Evolutionary conservation across 2,797 vertebrate genomes (phyloP).

Genomic region (Platalea minor): DNA sequence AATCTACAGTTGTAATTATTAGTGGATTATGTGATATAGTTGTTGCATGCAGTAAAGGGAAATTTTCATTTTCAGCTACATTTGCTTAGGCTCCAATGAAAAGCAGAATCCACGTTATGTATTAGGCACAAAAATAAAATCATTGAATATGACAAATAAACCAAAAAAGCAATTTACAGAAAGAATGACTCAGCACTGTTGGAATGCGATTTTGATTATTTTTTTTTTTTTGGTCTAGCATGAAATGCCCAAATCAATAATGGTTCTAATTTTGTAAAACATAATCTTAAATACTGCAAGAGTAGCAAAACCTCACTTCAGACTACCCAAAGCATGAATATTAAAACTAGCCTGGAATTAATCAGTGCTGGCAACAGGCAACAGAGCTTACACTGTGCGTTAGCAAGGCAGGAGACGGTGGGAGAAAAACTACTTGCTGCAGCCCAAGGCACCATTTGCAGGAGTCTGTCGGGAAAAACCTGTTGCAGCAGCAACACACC

Average conservation of each 20-base stretch:
- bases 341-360: slow-evolving; percentile 49
- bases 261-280: slow-evolving; percentile 57
- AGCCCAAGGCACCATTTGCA: not conserved
- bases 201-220: not conserved
- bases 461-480: not conserved
- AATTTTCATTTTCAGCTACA: slow-evolving; percentile 69
- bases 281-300: slow-evolving; percentile 52
- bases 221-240: not conserved
- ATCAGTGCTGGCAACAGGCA: slow-evolving; percentile 26
- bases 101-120: slow-evolving; percentile 50
- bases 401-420: not conserved
- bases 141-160: slow-evolving; percentile 57
- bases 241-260: slow-evolving; percentile 65
- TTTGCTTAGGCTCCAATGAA: slow-evolving; percentile 62
- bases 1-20: slow-evolving; percentile 64
- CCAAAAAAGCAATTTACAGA: slow-evolving; percentile 49
- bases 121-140: slow-evolving; percentile 54
- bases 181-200: slow-evolving; percentile 45
- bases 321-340: slow-evolving; percentile 30
- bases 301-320: slow-evolving; percentile 39
- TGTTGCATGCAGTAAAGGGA: slow-evolving; percentile 34
- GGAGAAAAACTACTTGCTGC: not conserved
- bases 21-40: slow-evolving; percentile 57
- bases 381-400: not conserved
- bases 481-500: not conserved